Conservation (phyloP, 2,113 vertebrate species). For the Melierax canorus region DNA sequence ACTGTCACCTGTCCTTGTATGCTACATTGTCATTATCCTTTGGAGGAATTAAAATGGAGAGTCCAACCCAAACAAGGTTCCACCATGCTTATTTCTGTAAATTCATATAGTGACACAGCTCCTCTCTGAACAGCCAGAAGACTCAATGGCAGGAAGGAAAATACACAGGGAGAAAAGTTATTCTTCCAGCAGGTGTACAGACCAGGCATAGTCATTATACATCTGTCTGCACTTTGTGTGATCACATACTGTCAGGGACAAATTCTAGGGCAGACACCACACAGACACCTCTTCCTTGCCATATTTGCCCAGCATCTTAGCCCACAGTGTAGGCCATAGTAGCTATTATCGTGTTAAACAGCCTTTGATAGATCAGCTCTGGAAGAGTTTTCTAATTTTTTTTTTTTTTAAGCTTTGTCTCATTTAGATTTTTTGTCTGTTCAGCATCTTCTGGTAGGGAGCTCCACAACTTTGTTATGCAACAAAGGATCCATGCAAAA, state of each 20-base stretch:
- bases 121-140: background rate
- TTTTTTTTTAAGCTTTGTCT: background rate
- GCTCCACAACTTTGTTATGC: background rate
- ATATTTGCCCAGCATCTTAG: background rate
- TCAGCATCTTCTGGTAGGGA: background rate
- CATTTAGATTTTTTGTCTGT: background rate
- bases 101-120: background rate
- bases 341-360: background rate
- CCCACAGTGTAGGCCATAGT: background rate
- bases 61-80: background rate
- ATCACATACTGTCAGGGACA: background rate
- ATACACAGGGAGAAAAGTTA: background rate
- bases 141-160: background rate
- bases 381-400: background rate
- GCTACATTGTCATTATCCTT: background rate
- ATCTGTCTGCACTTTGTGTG: background rate
- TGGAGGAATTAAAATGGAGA: background rate
- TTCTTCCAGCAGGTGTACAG: background rate
- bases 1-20: background rate
- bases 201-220: background rate
- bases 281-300: background rate
- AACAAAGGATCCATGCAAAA: background rate
- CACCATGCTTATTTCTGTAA: background rate
- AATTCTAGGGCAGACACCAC: background rate
- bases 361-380: background rate